A percentile compares a stretch with the other conserved stretches of the same genome.
These are phyloP conservation scores for Crossaster papposus DNA, from an alignment of 53 echinoderm and acorn worm species.

Conservation along the genomic window DNA sequence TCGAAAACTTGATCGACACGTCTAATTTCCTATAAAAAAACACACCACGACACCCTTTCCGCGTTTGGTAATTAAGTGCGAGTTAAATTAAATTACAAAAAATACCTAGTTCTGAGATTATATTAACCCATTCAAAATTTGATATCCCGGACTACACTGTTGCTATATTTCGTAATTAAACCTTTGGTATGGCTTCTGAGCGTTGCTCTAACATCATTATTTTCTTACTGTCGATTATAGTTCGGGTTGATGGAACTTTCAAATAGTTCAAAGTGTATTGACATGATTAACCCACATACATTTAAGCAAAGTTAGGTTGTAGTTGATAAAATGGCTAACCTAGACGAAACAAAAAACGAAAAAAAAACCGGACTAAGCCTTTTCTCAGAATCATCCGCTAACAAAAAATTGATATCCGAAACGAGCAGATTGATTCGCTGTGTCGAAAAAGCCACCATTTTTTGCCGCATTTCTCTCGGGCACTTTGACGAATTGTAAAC, in stretches of 20 bases:
- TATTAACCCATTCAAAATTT: no score
- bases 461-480: not conserved
- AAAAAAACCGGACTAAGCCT: not conserved
- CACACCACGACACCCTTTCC: no score
- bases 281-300: not conserved
- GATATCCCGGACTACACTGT: no score
- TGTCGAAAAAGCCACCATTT: not conserved
- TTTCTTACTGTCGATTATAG: not conserved
- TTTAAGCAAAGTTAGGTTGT: not conserved
- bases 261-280: not conserved
- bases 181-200: no score
- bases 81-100: no score
- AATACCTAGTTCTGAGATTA: no score
- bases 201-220: not conserved
- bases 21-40: no score
- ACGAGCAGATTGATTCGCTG: not conserved
- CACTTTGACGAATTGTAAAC: constrained; percentile 19
- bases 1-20: no score
- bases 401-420: not conserved
- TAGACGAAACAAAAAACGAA: no score
- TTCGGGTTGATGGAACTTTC: not conserved
- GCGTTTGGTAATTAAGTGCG: no score
- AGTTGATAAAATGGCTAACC: not conserved
- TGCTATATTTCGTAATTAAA: no score
- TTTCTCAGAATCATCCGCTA: not conserved